Percentiles rank a stretch among this genome's conserved stretches.
Conservation (phyloP, 2,888 invertebrate species). For the Zygaena filipendulae region DNA sequence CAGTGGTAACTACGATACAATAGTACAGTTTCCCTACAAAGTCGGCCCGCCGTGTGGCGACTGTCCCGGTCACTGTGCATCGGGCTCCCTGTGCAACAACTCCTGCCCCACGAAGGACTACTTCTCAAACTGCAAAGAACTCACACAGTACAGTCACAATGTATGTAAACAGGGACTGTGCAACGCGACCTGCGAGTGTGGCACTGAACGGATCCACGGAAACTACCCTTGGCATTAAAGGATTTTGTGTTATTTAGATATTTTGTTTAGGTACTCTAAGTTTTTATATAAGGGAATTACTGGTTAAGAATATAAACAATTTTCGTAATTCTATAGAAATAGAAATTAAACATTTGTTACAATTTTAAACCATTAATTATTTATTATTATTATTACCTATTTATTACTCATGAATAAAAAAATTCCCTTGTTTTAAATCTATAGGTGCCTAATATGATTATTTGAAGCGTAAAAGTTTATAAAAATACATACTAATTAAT, state of each 20-base stretch:
- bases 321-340: too few relatives aligned
- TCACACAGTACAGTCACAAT: conserved; percentile 49
- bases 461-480: too few relatives aligned
- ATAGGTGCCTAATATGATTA: too few relatives aligned
- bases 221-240: conserved; percentile 29
- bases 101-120: conserved; percentile 74
- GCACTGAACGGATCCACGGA: conserved; percentile 50
- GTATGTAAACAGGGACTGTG: conserved; percentile 70
- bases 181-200: conserved; percentile 79
- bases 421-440: too few relatives aligned
- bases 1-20: conserved; percentile 76
- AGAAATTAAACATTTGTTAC: too few relatives aligned
- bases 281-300: too few relatives aligned
- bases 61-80: conserved; percentile 73
- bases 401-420: too few relatives aligned
- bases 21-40: conserved; percentile 75
- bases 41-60: conserved; percentile 72
- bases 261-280: neutral
- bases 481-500: too few relatives aligned
- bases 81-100: conserved; percentile 78
- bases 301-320: too few relatives aligned
- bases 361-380: too few relatives aligned
- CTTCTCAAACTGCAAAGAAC: conserved; percentile 78
- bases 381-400: too few relatives aligned
- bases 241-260: too few relatives aligned